Percentiles rank a stretch among this genome's conserved stretches.
These are phyloP conservation scores for Argyrosomus japonicus DNA, from an alignment of 2,113 vertebrate genomes.

Conservation along the genomic window DNA sequence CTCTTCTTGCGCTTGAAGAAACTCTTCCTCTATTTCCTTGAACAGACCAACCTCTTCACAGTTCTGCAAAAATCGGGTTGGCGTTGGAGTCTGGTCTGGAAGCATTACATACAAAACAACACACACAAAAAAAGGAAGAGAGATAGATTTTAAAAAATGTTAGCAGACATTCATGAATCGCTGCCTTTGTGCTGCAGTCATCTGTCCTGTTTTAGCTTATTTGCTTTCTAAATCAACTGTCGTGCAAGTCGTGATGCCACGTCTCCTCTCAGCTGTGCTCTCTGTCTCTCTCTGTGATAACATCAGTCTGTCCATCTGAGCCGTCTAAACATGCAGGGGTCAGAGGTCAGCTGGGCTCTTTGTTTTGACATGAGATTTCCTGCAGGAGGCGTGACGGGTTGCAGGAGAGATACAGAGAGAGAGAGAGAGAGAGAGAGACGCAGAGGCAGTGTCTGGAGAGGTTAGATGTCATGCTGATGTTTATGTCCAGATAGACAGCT, in stretches of 20 bases:
- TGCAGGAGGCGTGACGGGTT: constrained; percentile 69
- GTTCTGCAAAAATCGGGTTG: constrained; percentile 96
- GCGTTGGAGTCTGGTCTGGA: constrained; percentile 97
- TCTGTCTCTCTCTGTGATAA: constrained; percentile 60
- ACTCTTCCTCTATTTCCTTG: constrained; percentile 95
- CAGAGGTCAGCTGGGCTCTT: constrained; percentile 66
- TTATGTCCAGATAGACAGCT: constrained; percentile 67
- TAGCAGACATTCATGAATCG: background rate
- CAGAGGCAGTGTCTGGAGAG: constrained; percentile 53
- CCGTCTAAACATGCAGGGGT: constrained; percentile 72
- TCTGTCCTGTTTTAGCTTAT: constrained; percentile 1
- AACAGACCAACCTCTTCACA: constrained; percentile 98
- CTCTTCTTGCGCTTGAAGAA: constrained; percentile 93
- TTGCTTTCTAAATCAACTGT: constrained; percentile 22
- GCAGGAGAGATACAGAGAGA: constrained; percentile 30
- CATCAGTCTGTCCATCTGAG: constrained; percentile 69
- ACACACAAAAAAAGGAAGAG: constrained; percentile 15
- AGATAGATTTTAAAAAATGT: background rate
- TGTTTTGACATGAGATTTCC: constrained; percentile 80
- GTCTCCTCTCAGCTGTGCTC: constrained; percentile 30
- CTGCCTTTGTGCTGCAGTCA: background rate
- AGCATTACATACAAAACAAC: constrained; percentile 32
- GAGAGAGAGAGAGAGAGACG: constrained; percentile 14
- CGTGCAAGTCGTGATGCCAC: background rate
- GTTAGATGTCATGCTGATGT: constrained; percentile 65